phyloP scores from a whole-genome alignment of 2,113 vertebrate genomes.

The Labrus mixtus region DNA sequence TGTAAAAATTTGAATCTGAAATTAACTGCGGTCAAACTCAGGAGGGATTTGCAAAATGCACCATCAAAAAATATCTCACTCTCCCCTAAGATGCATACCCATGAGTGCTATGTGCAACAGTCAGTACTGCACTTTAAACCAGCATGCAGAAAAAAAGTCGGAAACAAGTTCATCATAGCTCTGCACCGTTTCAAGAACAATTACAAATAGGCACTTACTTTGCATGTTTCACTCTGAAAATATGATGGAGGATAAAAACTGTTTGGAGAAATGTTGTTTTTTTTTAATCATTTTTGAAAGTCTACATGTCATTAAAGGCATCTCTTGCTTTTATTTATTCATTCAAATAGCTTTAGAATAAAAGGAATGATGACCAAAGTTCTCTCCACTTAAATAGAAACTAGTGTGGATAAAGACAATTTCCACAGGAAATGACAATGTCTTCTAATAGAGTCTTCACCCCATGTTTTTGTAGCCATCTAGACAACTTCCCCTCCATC shows the following conservation, averaged over 20 bases:
- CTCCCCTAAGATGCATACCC: constrained; percentile 43
- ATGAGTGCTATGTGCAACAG: constrained; percentile 34
- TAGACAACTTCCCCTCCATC: constrained; percentile 26
- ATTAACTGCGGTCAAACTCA: constrained; percentile 25
- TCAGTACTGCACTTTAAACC: constrained; percentile 3
- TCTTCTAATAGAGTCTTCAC: neutral
- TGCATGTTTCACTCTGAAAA: constrained; percentile 1
- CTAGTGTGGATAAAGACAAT: neutral
- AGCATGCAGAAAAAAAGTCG: constrained; percentile 28
- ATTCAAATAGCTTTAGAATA: constrained; percentile 9
- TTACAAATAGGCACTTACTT: constrained; percentile 6
- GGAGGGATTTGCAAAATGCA: constrained; percentile 50
- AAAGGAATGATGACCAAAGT: neutral
- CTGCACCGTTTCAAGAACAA: constrained; percentile 29
- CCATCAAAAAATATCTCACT: constrained; percentile 46
- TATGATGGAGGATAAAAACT: constrained; percentile 1
- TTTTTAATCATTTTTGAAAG: neutral
- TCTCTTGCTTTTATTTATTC: neutral
- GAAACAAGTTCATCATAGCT: constrained; percentile 56
- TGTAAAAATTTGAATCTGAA: constrained; percentile 22
- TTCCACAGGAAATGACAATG: neutral
- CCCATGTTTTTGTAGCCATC: constrained; percentile 12
- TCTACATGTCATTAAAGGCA: neutral
- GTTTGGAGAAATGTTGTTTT: neutral
- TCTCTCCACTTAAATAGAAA: constrained; percentile 5